A percentile compares a stretch with the other conserved stretches of the same genome.
These are phyloP conservation scores for Ephestia elutella DNA, from an alignment of 1,140 invertebrate species.

Conservation along the genomic window DNA sequence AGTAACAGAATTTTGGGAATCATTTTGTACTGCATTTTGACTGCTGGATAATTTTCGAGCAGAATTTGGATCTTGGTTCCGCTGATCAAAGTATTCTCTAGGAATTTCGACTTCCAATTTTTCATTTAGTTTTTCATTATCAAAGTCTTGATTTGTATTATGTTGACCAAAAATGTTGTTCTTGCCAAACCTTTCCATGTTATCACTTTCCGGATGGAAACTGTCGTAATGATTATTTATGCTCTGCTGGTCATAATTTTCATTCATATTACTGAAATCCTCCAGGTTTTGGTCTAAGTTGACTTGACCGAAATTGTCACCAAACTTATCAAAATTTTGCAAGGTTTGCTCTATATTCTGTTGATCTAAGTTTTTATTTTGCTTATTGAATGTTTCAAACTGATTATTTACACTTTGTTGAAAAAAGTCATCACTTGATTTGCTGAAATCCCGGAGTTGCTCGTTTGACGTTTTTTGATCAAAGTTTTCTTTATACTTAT, in stretches of 20 bases:
- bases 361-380: conserved; percentile 22
- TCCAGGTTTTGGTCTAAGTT: too few species aligned
- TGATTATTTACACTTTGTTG: conserved; percentile 16
- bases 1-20: too few species aligned
- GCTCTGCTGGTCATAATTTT: background rate
- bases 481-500: conserved; percentile 22
- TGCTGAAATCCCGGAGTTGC: conserved; percentile 22
- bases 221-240: background rate
- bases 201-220: too few species aligned
- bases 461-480: conserved; percentile 21
- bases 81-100: background rate
- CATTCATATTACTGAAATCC: background rate
- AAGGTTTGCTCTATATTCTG: background rate
- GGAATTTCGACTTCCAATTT: background rate
- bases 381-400: conserved; percentile 19
- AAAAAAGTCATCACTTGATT: conserved; percentile 21
- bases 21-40: background rate
- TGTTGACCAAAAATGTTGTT: too few species aligned
- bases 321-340: too few species aligned
- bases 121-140: background rate
- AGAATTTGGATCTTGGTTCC: background rate
- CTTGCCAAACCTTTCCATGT: too few species aligned
- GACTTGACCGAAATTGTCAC: too few species aligned
- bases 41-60: background rate
- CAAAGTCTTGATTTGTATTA: too few species aligned